These are phyloP conservation scores for Pica pica DNA, from an alignment of 2,113 vertebrate species.

Conservation along the genomic window DNA sequence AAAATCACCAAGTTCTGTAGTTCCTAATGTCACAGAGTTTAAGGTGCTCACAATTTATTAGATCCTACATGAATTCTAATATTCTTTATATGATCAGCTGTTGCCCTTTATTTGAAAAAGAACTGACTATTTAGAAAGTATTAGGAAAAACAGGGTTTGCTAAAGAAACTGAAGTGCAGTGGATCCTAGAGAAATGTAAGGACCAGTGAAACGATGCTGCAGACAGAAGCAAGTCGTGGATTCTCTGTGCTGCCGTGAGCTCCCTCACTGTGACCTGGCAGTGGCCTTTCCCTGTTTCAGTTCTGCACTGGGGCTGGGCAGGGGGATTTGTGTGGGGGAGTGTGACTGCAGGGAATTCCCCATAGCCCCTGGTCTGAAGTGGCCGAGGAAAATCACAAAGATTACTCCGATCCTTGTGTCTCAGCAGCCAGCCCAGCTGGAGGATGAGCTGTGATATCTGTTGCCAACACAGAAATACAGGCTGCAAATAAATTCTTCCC, in stretches of 20 bases:
- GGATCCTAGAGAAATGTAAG: neutral
- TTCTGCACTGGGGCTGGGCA: neutral
- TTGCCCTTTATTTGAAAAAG: neutral
- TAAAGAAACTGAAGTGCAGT: neutral
- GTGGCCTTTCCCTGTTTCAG: neutral
- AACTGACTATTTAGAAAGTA: neutral
- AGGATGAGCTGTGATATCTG: neutral
- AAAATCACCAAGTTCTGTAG: neutral
- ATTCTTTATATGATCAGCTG: neutral
- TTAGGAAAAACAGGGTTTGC: neutral
- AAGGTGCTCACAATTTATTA: neutral
- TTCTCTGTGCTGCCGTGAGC: accelerated
- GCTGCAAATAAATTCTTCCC: accelerated
- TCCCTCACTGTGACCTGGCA: neutral
- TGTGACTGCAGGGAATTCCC: neutral
- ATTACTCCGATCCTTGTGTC: accelerated
- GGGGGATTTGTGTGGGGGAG: neutral
- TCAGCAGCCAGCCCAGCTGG: neutral
- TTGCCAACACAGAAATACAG: accelerated
- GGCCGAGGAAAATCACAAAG: accelerated
- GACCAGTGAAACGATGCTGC: neutral
- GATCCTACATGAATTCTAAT: neutral
- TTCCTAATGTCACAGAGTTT: neutral
- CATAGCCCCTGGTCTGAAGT: accelerated
- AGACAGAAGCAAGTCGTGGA: neutral